A percentile compares a stretch with the other conserved stretches of the same genome.
Evolutionary conservation across 1,140 invertebrate species (phyloP).

Genomic region (Macrotrachela quadricornifera): DNA sequence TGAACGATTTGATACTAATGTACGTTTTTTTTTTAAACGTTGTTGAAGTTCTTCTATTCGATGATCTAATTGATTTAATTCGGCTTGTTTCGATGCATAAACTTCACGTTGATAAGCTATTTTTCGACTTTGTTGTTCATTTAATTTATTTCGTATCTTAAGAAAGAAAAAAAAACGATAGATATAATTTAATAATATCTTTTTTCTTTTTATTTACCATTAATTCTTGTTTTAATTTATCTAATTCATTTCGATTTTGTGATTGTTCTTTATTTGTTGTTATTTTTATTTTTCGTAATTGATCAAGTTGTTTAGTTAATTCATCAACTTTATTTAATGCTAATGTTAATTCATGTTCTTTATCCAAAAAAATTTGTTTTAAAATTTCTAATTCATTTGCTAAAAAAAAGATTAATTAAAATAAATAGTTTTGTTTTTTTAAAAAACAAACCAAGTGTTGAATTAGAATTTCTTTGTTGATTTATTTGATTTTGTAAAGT

Average conservation of each 20-base stretch:
- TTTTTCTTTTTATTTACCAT: conserved; percentile 14
- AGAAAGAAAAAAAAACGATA: conserved; percentile 13
- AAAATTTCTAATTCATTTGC: conserved; percentile 65
- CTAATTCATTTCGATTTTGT: conserved; percentile 56
- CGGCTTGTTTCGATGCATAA: conserved; percentile 58
- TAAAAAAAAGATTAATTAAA: too few relatives aligned
- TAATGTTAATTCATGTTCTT: conserved; percentile 79
- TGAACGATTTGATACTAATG: conserved; percentile 52
- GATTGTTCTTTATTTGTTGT: too few relatives aligned
- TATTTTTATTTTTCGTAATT: conserved; percentile 40
- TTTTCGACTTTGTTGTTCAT: conserved; percentile 70
- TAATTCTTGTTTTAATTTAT: conserved; percentile 60
- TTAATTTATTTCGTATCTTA: conserved; percentile 80
- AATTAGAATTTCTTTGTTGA: too few relatives aligned
- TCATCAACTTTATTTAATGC: conserved; percentile 85
- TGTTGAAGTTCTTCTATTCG: conserved; percentile 76
- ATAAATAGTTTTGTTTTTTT: too few relatives aligned
- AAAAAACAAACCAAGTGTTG: too few relatives aligned
- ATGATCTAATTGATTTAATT: conserved; percentile 68
- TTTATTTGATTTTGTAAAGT: too few relatives aligned
- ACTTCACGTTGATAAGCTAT: conserved; percentile 63
- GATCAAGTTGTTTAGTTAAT: conserved; percentile 71
- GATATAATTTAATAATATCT: background rate
- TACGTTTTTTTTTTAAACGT: conserved; percentile 42
- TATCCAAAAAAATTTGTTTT: conserved; percentile 79